Base-by-base conservation (phyloP, 2,888 invertebrate species). In the Chrysodeixis includens region DNA sequence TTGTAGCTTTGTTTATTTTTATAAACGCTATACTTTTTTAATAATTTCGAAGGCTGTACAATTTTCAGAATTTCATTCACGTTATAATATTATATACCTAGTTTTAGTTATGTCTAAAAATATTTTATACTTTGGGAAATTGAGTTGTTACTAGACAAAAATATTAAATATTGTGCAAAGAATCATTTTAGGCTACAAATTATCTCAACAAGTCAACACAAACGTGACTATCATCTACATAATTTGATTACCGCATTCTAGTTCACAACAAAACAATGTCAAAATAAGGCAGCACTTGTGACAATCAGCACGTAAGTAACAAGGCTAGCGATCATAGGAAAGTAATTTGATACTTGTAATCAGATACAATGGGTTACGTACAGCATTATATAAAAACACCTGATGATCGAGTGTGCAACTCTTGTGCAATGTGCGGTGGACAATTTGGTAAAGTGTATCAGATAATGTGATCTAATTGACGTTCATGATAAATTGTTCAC, bases 331-430 rank as follows among this genome's bases (percentile, higher is more conserved):
- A 69, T 54, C 56, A 35, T 68, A 78, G 71, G 72, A 81, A 82
- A 78, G 79, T 82, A 84, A 83, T 69, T 63, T 59, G 74, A 84
- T 83, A 81, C 64, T 18, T 14, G 81, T 72, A 74, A 79, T 57
- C 1, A 18, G 62, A 83, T 77, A 81, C 67, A 49, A 66, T 57
- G n/a, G 54, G 64, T 62, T 63, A 63, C 67, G 65, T 61, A n/a
- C 22, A 56, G 62, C 16, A 32, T 76, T 76, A 76, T 62, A 62
- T 76, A 75, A 72, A 73, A 69, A 65, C n/a, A 46, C 18, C 35
- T 9, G 62, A 64, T 73, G 69, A 76, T 76, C 26, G 54, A 76
- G 54, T 56, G 58, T 63, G 66, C 61, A 46, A 71, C 66, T 22
- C 12, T 18, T 65, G 16, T 40, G 71, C 52, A 61, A 53, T 35